These are phyloP conservation scores for Sarcophaga caerulescens DNA, from an alignment of 2,888 invertebrate genomes.

Conservation along the genomic window DNA sequence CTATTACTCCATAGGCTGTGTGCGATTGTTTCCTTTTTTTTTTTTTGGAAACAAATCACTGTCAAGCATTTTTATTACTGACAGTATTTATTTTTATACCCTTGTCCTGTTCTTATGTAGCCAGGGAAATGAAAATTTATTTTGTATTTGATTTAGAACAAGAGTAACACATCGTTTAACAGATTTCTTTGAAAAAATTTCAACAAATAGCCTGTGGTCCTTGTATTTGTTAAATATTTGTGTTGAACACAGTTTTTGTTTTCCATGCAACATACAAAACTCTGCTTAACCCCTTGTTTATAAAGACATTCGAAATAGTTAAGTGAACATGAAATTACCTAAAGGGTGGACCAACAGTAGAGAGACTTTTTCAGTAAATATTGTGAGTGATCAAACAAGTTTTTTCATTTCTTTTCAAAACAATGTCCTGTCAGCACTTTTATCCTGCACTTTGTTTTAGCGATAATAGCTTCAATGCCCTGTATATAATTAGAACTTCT, in stretches of 20 bases:
- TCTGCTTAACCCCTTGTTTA: not conserved
- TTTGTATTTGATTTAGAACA: constrained; percentile 18
- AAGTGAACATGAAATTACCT: not conserved
- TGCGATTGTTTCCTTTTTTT: not conserved
- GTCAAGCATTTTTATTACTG: constrained; percentile 45
- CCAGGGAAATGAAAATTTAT: constrained; percentile 59
- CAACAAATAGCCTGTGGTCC: not conserved
- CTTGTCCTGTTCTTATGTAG: not conserved
- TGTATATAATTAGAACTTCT: too few relatives aligned
- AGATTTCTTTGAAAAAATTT: not conserved
- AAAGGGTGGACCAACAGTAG: not conserved
- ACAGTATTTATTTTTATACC: not conserved
- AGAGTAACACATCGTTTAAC: not conserved
- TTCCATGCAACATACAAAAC: not conserved
- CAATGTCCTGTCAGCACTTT: too few relatives aligned
- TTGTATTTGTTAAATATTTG: not conserved
- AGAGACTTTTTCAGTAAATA: not conserved
- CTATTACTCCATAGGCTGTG: not conserved
- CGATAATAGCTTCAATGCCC: too few relatives aligned
- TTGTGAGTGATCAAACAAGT: too few relatives aligned
- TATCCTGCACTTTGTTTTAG: too few relatives aligned
- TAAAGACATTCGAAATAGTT: not conserved
- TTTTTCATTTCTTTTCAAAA: too few relatives aligned
- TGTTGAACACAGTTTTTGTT: not conserved
- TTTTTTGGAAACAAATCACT: constrained; percentile 54